Evolutionary conservation across 2,888 invertebrate genomes (phyloP), one percentile per base, ranked within the genome.

Genomic region (Darwinula stevensoni): DNA sequence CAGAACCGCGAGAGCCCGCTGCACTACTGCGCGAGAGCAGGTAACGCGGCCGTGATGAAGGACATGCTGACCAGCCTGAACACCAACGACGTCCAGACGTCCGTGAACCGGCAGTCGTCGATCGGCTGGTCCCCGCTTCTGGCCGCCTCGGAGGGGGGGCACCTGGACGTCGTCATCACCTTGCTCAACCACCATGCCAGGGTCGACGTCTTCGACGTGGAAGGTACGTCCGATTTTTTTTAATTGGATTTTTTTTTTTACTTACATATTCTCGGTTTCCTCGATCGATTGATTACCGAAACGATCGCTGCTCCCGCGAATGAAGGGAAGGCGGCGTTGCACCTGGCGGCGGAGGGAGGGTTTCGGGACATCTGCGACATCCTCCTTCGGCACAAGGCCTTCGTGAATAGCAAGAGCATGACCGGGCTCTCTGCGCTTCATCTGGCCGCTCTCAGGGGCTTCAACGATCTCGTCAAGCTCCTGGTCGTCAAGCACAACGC

Each of bases 151-250:
- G 72, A 91, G 47, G 65, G 76, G 47, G 97, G 91, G 4, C 94
- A 97, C 50, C 71, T 78, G 58, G 78, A 82, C 46, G 66, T 94
- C 41, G 84, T 91, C 27, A 41, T 40, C 45, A 76, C 75, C 37
- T 59, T 94, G 34, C 58, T 91, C 36, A 63, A 72, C 26, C 84
- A 91, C 52, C 86, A 94, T 50, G 94, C 94, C 5, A 65, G 97
- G 47, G 94, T 97, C 13, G 97, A 97, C 50, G 94, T 97, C 1
- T 99, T 99, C 51, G 97, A 97, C 49, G 70, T 68, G 39, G 91
- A 94, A 53, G n/a, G n/a, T n/a, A n/a, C n/a, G n/a, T n/a, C n/a
- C n/a, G 80, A 80, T 17, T 58, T n/a, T n/a, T 14, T 15, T 15
- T 30, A 15, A 14, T 27, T 28, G 16, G 13, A 36, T 26, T 27